phyloP scores from a whole-genome alignment of 30 jellyfish, hydroid and myxozoan species.

The Rhopilema esculentum region DNA sequence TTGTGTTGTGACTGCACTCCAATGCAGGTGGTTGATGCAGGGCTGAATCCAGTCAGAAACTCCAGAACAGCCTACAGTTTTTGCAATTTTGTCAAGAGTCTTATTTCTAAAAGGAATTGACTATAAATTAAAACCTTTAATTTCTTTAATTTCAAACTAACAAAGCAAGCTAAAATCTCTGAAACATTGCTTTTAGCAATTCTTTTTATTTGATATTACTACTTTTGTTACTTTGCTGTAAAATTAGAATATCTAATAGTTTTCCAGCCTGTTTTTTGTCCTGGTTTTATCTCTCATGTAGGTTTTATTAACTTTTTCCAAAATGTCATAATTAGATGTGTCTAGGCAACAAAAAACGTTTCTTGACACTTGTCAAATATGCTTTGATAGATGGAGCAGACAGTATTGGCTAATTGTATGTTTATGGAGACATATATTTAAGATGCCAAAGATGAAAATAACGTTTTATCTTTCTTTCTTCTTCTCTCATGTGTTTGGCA shows the following conservation, averaged over 20 bases:
- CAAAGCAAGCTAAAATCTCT: neutral
- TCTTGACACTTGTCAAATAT: neutral
- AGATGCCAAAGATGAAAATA: conserved; percentile 64
- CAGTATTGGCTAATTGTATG: neutral
- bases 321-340: neutral
- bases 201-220: neutral
- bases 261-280: neutral
- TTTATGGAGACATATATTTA: neutral
- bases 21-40: conserved; percentile 3
- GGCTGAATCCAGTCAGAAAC: neutral
- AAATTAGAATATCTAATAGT: neutral
- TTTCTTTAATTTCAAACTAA: neutral
- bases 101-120: neutral
- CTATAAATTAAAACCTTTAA: neutral
- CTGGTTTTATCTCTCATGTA: neutral
- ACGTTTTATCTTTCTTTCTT: conserved; percentile 4
- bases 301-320: neutral
- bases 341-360: neutral
- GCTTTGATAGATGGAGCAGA: neutral
- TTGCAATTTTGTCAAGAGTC: neutral
- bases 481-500: conserved; percentile 49
- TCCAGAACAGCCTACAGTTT: neutral
- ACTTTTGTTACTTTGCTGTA: neutral
- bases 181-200: neutral
- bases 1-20: neutral